Conservation (phyloP, 2,113 vertebrate species). For the Phalacrocorax pelagicus region DNA sequence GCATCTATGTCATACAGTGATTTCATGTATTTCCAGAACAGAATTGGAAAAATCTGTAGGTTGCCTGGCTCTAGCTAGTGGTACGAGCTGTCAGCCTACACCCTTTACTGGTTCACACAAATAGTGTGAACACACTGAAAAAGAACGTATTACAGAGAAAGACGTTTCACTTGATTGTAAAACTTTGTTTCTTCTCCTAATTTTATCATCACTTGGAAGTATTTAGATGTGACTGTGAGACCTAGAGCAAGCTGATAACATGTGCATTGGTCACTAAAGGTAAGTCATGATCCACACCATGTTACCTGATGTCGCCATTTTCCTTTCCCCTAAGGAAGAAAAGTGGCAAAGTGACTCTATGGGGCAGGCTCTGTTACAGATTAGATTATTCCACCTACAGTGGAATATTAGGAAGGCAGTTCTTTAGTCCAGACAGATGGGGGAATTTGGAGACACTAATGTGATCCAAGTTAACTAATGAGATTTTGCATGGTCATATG, state of each 20-base stretch:
- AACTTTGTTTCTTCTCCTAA: neutral
- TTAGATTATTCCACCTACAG: neutral
- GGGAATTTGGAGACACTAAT: neutral
- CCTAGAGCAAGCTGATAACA: neutral
- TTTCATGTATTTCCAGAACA: neutral
- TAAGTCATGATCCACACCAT: neutral
- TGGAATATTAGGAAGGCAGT: neutral
- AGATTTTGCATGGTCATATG: neutral
- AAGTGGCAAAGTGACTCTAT: neutral
- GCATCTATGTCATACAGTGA: neutral
- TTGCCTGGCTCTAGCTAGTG: neutral
- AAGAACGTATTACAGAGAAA: neutral
- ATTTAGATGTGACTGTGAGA: neutral
- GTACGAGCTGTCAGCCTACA: neutral
- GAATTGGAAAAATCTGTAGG: neutral
- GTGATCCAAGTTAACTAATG: neutral
- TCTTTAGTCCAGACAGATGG: neutral
- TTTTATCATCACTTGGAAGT: neutral
- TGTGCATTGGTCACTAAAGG: neutral
- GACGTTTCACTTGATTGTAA: neutral
- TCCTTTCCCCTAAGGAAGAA: neutral
- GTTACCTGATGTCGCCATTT: neutral
- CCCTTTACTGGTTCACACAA: neutral
- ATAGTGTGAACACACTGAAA: neutral
- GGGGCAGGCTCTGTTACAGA: neutral